Base-by-base conservation (phyloP, 2,113 vertebrate genomes). In the Heliornis fulica region DNA sequence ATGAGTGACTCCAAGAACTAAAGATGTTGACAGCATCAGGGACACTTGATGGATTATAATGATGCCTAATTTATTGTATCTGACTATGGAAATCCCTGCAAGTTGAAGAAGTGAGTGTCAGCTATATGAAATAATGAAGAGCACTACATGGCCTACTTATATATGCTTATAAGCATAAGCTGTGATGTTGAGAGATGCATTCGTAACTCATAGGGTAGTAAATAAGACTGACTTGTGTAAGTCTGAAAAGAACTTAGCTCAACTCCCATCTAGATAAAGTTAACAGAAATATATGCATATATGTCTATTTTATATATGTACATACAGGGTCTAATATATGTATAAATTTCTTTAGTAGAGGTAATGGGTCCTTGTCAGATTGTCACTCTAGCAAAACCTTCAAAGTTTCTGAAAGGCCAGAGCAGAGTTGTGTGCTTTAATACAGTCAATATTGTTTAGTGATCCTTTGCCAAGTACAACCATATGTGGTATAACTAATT, bases 401-500 rank as follows among this genome's bases (percentile, higher is more conserved):
- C 7, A 38, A n/a, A 53, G 32, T 54, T 87, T 96, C 46, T 70
- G 48, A 38, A 53, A 74, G 75, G 65, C 63, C n/a, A 80, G 31
- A 64, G 38, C 7, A 36, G 66, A 85, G 46, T 7, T 26, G 2
- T 46, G 1, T 40, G n/a, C 78, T 89, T 74, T 90, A 89, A 82
- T 87, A 54, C 48, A 56, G 90, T 90, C 93, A 66, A 93, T 87
- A 71, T 81, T 53, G 60, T 88, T 94, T 83, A 72, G 83, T 82
- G 91, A 88, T 77, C 95, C 75, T 71, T 18, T 96, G 95, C 97
- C 90, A 96, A 97, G 95, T 70, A 53, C 36, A 51, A 82, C 93
- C 97, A 97, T 96, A 96, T 89, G 95, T 97, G 90, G 88, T 93
- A 91, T 57, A 83, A 96, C 89, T 96, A 97, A 98, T 98, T 98